Conservation (phyloP, 2,888 invertebrate species). For the Venusia cambrica region DNA sequence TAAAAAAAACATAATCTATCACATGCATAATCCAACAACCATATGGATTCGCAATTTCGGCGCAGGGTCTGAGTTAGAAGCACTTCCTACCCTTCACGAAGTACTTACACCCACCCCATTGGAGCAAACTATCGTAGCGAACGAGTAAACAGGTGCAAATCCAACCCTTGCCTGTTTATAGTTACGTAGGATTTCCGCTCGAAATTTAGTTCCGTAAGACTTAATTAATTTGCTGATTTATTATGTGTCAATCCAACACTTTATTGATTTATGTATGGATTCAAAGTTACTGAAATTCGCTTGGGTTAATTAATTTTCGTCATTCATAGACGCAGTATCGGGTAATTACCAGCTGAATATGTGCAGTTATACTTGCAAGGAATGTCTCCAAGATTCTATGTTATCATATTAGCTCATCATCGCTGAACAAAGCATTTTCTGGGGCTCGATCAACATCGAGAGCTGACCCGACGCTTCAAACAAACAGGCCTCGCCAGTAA, state of each 20-base stretch:
- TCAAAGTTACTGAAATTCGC: slow-evolving; percentile 1
- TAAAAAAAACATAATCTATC: too few relatives aligned
- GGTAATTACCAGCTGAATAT: too few relatives aligned
- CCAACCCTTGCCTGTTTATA: slow-evolving; percentile 7
- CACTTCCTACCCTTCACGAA: slow-evolving; percentile 4
- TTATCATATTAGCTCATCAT: too few relatives aligned
- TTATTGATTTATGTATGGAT: slow-evolving; percentile 4
- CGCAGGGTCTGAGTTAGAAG: slow-evolving; percentile 12
- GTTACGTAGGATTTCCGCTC: too few relatives aligned
- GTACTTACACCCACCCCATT: slow-evolving; percentile 9
- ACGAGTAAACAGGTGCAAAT: slow-evolving; percentile 20
- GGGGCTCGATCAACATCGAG: too few relatives aligned
- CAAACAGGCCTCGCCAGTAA: too few relatives aligned
- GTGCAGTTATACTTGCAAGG: too few relatives aligned
- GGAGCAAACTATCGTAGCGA: slow-evolving; percentile 16
- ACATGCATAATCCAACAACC: slow-evolving; percentile 7
- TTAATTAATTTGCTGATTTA: slow-evolving; percentile 6
- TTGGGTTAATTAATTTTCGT: neutral
- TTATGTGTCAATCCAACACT: slow-evolving; percentile 3
- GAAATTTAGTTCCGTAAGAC: too few relatives aligned
- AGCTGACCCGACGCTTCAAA: too few relatives aligned
- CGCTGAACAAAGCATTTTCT: too few relatives aligned
- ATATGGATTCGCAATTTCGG: slow-evolving; percentile 16
- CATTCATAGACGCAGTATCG: neutral
- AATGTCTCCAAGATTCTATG: too few relatives aligned